Evolutionary conservation across 2,888 invertebrate species (phyloP).

Genomic region (Eupithecia abbreviata): DNA sequence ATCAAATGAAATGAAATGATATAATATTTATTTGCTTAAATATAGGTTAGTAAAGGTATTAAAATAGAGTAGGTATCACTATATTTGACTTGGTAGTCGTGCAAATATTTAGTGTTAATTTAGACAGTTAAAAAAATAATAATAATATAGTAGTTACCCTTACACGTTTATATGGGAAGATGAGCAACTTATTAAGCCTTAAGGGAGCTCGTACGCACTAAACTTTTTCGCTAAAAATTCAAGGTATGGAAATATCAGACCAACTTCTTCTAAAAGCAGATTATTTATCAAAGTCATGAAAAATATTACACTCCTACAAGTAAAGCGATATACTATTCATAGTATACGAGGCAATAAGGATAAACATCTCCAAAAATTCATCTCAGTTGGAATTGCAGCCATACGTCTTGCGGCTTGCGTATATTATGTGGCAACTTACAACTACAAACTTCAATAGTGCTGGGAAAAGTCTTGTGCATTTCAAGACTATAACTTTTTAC

Average conservation of each 20-base stretch:
- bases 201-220: neutral
- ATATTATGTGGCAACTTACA: conserved; percentile 38
- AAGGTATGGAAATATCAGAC: neutral
- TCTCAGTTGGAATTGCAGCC: conserved; percentile 45
- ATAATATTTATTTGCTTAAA: no score
- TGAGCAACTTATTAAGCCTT: no score
- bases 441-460: conserved; percentile 37
- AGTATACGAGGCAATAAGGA: conserved; percentile 45
- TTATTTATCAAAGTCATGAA: conserved; percentile 15
- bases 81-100: no score
- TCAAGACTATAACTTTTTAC: neutral
- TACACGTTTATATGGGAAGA: no score
- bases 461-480: conserved; percentile 11
- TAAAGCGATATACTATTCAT: conserved; percentile 42
- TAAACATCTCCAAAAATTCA: conserved; percentile 47
- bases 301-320: conserved; percentile 22
- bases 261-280: conserved; percentile 11
- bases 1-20: no score
- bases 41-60: no score
- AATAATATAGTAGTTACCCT: no score
- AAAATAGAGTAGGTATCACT: no score
- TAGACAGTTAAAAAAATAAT: no score
- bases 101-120: no score
- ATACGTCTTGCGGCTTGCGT: conserved; percentile 41
- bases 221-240: neutral